Evolutionary conservation across 2,797 vertebrate species (phyloP).

Genomic region (Podargus strigoides): DNA sequence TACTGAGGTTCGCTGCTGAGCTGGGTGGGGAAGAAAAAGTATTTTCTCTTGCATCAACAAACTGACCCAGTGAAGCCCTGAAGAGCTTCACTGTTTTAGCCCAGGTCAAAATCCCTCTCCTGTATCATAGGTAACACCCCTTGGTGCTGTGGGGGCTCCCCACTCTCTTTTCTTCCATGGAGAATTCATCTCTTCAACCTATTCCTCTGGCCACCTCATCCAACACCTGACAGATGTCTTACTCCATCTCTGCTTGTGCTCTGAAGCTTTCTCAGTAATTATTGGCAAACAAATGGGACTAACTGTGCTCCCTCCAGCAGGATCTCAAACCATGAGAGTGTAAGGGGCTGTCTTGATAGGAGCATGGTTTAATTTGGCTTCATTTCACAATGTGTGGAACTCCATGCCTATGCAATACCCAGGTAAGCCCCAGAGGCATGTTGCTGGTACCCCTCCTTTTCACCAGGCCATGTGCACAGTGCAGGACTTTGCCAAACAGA

Average conservation of each 20-base stretch:
- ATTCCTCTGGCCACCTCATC: neutral
- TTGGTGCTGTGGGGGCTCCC: neutral
- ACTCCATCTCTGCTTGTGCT: neutral
- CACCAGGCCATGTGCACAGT: fast-evolving
- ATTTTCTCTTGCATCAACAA: neutral
- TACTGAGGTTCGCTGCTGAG: neutral
- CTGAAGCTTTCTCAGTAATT: neutral
- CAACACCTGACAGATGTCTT: neutral
- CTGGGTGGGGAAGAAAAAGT: neutral
- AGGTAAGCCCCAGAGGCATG: neutral
- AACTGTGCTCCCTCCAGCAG: neutral
- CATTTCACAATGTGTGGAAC: neutral
- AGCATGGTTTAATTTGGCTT: neutral
- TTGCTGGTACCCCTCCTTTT: neutral
- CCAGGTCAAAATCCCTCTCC: neutral
- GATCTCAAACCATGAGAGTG: neutral
- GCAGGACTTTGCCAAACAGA: neutral
- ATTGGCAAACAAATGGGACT: neutral
- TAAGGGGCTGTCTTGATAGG: neutral
- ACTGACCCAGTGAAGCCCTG: neutral
- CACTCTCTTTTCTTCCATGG: neutral
- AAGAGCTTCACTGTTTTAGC: neutral
- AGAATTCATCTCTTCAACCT: neutral
- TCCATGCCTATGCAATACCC: neutral
- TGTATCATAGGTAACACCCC: neutral